Evolutionary conservation across 2,888 invertebrate genomes (phyloP), one percentile per base, ranked within the genome.

Genomic region (Thera britannica): DNA sequence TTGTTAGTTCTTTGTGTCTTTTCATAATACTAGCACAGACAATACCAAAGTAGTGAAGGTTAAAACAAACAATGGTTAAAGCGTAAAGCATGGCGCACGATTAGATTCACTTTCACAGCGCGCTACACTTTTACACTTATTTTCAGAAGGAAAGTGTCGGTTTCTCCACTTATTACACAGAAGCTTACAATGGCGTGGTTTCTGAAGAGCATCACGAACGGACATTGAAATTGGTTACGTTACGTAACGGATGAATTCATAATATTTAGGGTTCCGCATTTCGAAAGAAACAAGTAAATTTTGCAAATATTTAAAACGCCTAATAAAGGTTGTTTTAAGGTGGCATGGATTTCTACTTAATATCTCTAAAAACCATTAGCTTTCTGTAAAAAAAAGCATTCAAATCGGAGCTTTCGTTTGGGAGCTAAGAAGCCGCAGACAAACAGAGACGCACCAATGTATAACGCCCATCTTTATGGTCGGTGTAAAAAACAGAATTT

Each of bases 21-120:
- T 44, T 7, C 5, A 44, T 3, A 46, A 2, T 0, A 46, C 2
- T 46, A 41, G 4, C 7, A 6, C 41, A 41, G 41, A 41, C 41
- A 41, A 41, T 0, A 41, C 5, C 44, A 46, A 44, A 44, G 44
- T 46, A 2, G 44, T 9, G 9, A 36, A 36, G 55, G 55, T 55
- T 36, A 55, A 54, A 46, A 46, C 44, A 46, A 46, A 9, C 9
- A 35, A 11, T 36, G 35, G 48, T 6, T 23, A 56, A 36, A 66
- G 64, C 67, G 64, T 46, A 56, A 36, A 66, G 64, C 67, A 61
- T 46, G 44, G 6, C 61, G 58, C 64, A 52, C 66, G 52, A 72
- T 72, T 67, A 46, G 66, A 23, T 7, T 41, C 71, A 64, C 72
- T 72, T 72, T 72, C 72, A 65, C 70, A 23, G 36, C 12, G 55